Conservation (phyloP, 2,113 vertebrate genomes). For the Hydropotes inermis region DNA sequence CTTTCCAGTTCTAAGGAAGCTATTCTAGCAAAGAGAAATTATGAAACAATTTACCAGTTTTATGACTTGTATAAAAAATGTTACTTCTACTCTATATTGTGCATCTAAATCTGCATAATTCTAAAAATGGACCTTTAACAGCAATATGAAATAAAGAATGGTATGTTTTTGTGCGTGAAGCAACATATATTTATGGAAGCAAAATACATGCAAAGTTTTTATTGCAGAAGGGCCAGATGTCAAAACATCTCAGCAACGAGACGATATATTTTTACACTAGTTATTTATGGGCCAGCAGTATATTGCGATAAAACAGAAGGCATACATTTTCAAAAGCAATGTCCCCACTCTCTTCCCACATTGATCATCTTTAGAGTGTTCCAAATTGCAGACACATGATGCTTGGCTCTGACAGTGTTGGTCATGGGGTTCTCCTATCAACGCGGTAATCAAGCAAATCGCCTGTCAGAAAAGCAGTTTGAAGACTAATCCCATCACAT, state of each 20-base stretch:
- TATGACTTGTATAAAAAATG: not conserved
- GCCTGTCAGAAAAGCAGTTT: not conserved
- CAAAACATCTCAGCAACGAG: constrained; percentile 7
- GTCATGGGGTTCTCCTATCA: not conserved
- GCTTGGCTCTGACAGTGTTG: not conserved
- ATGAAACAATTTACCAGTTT: constrained; percentile 37
- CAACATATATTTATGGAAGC: constrained; percentile 2
- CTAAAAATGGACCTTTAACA: constrained; percentile 7
- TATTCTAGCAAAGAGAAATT: not conserved
- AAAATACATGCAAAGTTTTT: constrained; percentile 25
- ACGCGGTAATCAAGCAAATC: not conserved
- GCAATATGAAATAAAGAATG: not conserved
- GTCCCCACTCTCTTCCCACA: not conserved
- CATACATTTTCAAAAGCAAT: constrained; percentile 3
- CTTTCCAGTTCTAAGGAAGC: constrained; percentile 25
- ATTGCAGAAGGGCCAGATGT: not conserved
- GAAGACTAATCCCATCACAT: not conserved
- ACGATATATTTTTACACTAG: not conserved
- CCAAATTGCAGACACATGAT: not conserved
- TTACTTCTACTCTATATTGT: not conserved
- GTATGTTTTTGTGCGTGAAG: not conserved
- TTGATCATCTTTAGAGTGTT: constrained; percentile 36
- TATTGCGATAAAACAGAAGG: not conserved
- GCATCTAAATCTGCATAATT: constrained; percentile 34
- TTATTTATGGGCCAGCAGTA: not conserved